Percentiles rank a stretch among this genome's conserved stretches.
Evolutionary conservation across 2,888 invertebrate species (phyloP).

Genomic region (Azorinus chamasolen): DNA sequence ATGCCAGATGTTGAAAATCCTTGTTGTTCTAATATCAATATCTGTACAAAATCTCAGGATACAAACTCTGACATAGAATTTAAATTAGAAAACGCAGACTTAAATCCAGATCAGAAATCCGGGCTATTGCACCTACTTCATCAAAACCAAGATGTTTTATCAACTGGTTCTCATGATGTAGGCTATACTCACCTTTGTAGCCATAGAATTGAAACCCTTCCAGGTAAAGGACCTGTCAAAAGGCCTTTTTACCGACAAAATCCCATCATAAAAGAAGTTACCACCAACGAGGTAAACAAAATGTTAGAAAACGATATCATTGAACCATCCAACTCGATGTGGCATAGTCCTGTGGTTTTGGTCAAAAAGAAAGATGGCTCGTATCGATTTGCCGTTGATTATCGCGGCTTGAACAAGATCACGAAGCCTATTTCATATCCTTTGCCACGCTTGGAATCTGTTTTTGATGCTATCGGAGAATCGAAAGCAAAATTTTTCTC

Average conservation of each 20-base stretch:
- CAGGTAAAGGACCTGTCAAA: slow-evolving; percentile 27
- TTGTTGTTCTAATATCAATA: not conserved
- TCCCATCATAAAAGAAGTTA: slow-evolving; percentile 51
- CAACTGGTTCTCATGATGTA: slow-evolving; percentile 26
- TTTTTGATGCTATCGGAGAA: slow-evolving; percentile 42
- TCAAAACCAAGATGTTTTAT: slow-evolving; percentile 5
- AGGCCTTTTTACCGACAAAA: slow-evolving; percentile 33
- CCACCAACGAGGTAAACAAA: slow-evolving; percentile 45
- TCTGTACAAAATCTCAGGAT: too few relatives aligned
- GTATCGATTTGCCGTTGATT: slow-evolving; percentile 57
- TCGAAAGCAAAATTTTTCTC: slow-evolving; percentile 40
- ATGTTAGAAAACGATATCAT: slow-evolving; percentile 46
- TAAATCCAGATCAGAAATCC: not conserved
- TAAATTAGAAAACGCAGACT: not conserved
- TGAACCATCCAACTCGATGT: slow-evolving; percentile 45
- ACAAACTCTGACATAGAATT: not conserved
- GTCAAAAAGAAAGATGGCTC: slow-evolving; percentile 55
- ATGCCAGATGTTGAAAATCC: not conserved
- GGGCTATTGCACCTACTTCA: not conserved
- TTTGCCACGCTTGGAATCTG: slow-evolving; percentile 49
- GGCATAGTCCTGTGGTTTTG: slow-evolving; percentile 56
- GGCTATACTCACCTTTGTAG: slow-evolving; percentile 33
- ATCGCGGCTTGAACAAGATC: slow-evolving; percentile 25
- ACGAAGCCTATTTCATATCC: slow-evolving; percentile 47
- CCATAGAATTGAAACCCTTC: slow-evolving; percentile 56